Conservation (phyloP, 2,113 vertebrate genomes). For the Chitala chitala region DNA sequence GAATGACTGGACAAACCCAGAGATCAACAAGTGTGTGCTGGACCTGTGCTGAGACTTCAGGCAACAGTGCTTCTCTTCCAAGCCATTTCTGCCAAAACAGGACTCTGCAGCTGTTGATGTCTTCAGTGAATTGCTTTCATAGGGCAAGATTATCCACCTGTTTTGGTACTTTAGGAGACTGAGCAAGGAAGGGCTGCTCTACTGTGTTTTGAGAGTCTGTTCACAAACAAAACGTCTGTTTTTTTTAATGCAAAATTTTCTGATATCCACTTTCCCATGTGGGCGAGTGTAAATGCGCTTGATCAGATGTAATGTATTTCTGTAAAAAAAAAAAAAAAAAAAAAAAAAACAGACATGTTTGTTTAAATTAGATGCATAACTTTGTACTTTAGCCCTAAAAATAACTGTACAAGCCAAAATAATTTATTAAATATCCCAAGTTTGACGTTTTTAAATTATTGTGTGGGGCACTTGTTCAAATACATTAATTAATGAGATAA, state of each 20-base stretch:
- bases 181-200: not conserved
- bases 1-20: conserved; percentile 96
- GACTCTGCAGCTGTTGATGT: conserved; percentile 30
- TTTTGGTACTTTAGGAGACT: conserved; percentile 25
- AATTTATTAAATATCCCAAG: conserved; percentile 21
- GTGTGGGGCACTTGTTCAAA: conserved; percentile 4
- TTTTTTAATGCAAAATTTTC: conserved; percentile 28
- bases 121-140: conserved; percentile 34
- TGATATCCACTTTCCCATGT: conserved; percentile 8
- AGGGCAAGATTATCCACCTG: conserved; percentile 22
- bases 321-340: conserved; percentile 23
- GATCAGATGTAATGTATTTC: conserved; percentile 31
- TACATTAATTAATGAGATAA: conserved; percentile 25
- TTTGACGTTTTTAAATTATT: conserved; percentile 32
- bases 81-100: conserved; percentile 36
- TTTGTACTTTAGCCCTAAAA: conserved; percentile 38
- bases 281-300: conserved; percentile 39
- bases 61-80: conserved; percentile 20
- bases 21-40: conserved; percentile 92
- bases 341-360: no score
- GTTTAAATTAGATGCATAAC: conserved; percentile 24
- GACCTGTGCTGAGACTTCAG: conserved; percentile 75
- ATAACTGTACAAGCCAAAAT: conserved; percentile 17
- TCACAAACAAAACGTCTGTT: conserved; percentile 30
- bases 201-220: conserved; percentile 22